Conservation (phyloP, 2,888 invertebrate species). For the Tenthredo scrophulariae region DNA sequence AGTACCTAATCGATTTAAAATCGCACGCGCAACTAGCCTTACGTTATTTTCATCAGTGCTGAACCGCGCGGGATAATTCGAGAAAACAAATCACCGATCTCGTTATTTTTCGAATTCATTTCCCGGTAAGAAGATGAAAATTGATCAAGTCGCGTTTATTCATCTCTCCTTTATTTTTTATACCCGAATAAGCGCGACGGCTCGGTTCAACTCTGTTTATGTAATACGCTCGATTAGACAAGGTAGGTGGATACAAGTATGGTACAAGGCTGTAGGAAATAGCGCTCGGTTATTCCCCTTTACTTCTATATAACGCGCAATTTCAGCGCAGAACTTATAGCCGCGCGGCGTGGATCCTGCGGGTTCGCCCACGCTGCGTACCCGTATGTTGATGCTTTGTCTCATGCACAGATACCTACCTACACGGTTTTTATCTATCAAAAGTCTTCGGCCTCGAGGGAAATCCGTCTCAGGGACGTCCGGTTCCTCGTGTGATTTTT, state of each 20-base stretch:
- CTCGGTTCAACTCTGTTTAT: background rate
- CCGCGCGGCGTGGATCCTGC: background rate
- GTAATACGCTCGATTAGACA: conserved; percentile 10
- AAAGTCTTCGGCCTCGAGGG: conserved; percentile 15
- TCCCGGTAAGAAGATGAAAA: background rate
- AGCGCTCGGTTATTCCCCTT: conserved; percentile 21
- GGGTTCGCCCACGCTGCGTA: background rate
- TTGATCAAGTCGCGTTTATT: background rate
- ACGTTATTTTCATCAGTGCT: background rate
- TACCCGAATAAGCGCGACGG: background rate
- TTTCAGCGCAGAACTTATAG: conserved; percentile 3
- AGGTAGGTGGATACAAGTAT: background rate
- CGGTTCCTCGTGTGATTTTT: background rate
- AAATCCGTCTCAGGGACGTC: conserved; percentile 16
- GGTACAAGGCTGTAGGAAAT: conserved; percentile 12
- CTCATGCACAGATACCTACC: background rate
- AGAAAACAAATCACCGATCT: background rate
- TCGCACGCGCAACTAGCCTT: background rate
- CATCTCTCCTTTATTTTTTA: background rate
- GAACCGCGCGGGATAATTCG: background rate
- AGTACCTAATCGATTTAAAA: background rate
- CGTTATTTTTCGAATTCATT: background rate
- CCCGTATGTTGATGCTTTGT: conserved; percentile 2
- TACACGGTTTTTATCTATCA: background rate
- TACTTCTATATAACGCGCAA: conserved; percentile 1